Base-by-base conservation (phyloP, 2,888 invertebrate species). In the Halictus quadricinctus region DNA sequence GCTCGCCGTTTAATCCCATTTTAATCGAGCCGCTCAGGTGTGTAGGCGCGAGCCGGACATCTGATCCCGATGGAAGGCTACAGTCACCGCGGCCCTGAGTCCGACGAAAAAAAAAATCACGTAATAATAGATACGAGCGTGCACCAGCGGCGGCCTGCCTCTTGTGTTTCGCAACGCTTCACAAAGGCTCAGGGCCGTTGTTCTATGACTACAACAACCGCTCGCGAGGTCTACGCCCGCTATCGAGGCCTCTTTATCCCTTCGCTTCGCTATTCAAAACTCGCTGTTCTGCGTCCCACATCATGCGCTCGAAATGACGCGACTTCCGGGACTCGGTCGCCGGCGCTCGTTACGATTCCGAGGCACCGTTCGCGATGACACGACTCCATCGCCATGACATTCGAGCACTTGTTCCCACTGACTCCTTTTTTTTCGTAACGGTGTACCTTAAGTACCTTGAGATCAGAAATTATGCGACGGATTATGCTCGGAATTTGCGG, bases 181-280 rank as follows among this genome's bases (percentile, higher is more conserved):
- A 84, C 90, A 90, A 88, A 89, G 88, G 85, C 89, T 91, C 91
- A 91, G 84, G 91, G 92, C 86, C 91, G 90, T 88, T 86, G 74
- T 89, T 89, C 87, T 88, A 80, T 29, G 81, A 43, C 78, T 84
- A 80, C 84, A 79, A 76, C 72, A 84, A 79, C 78, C 86, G 75
- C 75, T 77, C 77, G 76, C 80, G 90, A 87, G 90, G 90, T 90
- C 91, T 91, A 90, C 87, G 90, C 75, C 91, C 91, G 89, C 88
- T 81, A 90, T 90, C 88, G 89, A 88, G 90, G 89, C 81, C 90
- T 85, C 87, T 79, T 76, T 74, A 79, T 87, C 84, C 79, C 79
- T 81, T 80, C 79, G 73, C 76, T 64, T 64, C 74, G 74, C 76
- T 83, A 72, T 75, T 87, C 74, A 76, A 72, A 64, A 48, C 78